Conservation (phyloP, 2,113 vertebrate genomes). For the Progne subis region DNA sequence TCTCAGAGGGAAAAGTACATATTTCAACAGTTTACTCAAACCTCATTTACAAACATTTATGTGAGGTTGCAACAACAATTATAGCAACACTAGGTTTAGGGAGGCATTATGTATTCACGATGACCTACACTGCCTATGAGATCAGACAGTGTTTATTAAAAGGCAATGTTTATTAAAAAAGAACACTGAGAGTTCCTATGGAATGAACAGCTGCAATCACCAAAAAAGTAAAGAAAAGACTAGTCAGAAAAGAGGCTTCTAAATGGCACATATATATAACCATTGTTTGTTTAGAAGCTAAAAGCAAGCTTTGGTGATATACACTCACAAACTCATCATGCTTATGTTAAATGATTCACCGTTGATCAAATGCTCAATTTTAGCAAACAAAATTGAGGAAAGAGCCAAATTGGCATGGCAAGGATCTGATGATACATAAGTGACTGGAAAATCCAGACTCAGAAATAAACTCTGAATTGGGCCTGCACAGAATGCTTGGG, state of each 20-base stretch:
- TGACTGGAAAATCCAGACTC: conserved; percentile 26
- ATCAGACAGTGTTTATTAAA: neutral
- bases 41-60: neutral
- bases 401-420: conserved; percentile 10
- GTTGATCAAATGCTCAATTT: conserved; percentile 53
- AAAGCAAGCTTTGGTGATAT: neutral
- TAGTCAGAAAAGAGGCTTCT: neutral
- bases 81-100: neutral
- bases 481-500: neutral
- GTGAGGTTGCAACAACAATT: neutral
- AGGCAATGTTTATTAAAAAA: neutral
- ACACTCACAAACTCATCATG: neutral
- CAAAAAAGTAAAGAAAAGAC: neutral
- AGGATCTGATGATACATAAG: conserved; percentile 17
- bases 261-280: neutral
- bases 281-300: neutral
- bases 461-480: conserved; percentile 9
- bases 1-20: neutral
- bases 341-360: conserved; percentile 28
- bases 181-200: neutral
- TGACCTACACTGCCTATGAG: neutral
- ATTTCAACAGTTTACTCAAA: neutral
- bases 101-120: neutral
- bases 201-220: neutral
- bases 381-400: conserved; percentile 40